Conservation (phyloP, 2,888 invertebrate genomes). For the Erebia ligea region DNA sequence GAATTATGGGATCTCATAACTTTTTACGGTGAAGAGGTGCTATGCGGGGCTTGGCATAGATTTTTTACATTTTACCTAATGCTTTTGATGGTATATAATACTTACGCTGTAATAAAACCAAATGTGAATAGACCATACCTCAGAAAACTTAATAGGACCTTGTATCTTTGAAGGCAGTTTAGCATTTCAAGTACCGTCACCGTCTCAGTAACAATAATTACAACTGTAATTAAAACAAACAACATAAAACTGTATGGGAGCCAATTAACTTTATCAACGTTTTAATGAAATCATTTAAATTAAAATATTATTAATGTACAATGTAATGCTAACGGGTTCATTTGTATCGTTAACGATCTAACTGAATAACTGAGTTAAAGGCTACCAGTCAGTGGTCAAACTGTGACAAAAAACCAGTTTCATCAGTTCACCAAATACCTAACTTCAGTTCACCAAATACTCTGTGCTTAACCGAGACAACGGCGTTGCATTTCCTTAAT, state of each 20-base stretch:
- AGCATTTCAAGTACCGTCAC: slow-evolving; percentile 30
- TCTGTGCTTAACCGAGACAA: background rate
- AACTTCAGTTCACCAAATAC: background rate
- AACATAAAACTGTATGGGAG: slow-evolving; percentile 31
- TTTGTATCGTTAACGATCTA: slow-evolving; percentile 3
- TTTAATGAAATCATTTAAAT: slow-evolving; percentile 33
- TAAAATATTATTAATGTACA: slow-evolving; percentile 18
- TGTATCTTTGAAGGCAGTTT: slow-evolving; percentile 14
- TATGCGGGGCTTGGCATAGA: too few species aligned
- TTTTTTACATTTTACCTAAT: too few species aligned
- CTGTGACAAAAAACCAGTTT: background rate
- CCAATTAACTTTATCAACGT: slow-evolving; percentile 31
- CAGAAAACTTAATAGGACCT: background rate
- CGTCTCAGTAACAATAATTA: slow-evolving; percentile 22
- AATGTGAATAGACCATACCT: background rate
- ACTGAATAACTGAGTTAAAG: background rate
- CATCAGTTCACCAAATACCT: background rate
- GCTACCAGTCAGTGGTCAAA: background rate
- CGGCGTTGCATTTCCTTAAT: background rate
- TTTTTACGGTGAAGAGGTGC: too few species aligned
- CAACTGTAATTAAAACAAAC: slow-evolving; percentile 24
- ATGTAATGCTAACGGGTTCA: background rate
- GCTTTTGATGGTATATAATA: too few species aligned
- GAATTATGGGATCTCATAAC: too few species aligned
- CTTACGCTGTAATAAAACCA: too few species aligned